Evolutionary conservation across 2,113 vertebrate species (phyloP).

Genomic region (Erythrolamprus reginae): DNA sequence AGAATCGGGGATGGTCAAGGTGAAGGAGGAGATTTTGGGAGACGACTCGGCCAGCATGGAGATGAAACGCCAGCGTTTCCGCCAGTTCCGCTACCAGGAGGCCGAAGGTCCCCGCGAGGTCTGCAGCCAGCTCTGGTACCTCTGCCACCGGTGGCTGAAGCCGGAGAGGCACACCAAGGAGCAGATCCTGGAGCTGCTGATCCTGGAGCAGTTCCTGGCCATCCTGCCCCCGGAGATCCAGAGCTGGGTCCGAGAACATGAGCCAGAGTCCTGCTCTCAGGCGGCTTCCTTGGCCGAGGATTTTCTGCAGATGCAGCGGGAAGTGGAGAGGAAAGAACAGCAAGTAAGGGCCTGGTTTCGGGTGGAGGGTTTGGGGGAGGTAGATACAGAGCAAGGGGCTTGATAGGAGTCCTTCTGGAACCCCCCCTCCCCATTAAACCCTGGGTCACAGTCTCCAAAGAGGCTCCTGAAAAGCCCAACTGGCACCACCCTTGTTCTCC

Average conservation of each 20-base stretch:
- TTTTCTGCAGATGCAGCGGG: slow-evolving; percentile 34
- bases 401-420: background rate
- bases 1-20: background rate
- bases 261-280: slow-evolving; percentile 44
- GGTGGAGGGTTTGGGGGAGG: no score
- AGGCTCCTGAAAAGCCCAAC: background rate
- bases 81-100: slow-evolving; percentile 52
- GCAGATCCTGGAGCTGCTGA: slow-evolving; percentile 50
- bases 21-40: background rate
- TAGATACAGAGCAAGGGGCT: no score
- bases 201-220: slow-evolving; percentile 54
- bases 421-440: background rate
- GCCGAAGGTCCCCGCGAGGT: slow-evolving; percentile 25
- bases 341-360: background rate
- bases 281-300: slow-evolving; percentile 37
- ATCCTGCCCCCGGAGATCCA: slow-evolving; percentile 55
- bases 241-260: slow-evolving; percentile 40
- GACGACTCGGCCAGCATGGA: slow-evolving; percentile 24
- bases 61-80: slow-evolving; percentile 38
- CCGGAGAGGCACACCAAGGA: slow-evolving; percentile 47
- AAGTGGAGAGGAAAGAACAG: slow-evolving; percentile 41
- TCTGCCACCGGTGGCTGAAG: slow-evolving; percentile 56
- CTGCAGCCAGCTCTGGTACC: slow-evolving; percentile 45
- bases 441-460: background rate
- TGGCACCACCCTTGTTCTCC: background rate